Evolutionary conservation across 2,113 vertebrate species (phyloP).

Genomic region (Trichechus manatus): DNA sequence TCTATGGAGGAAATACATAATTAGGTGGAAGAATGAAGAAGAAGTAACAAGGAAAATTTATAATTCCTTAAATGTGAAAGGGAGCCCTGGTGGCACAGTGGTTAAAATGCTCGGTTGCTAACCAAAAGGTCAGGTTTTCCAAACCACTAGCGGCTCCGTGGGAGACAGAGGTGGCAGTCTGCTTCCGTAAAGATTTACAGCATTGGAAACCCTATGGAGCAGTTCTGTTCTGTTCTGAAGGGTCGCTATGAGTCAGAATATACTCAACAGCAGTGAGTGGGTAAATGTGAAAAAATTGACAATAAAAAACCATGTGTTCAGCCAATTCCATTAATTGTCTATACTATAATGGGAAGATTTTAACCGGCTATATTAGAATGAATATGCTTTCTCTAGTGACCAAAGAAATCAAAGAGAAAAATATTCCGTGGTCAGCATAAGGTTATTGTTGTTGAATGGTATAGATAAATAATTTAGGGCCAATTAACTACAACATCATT

Average conservation of each 20-base stretch:
- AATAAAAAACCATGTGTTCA: not conserved
- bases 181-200: no score
- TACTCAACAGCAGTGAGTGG: no score
- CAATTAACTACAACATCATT: slow-evolving; percentile 5
- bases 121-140: no score
- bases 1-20: not conserved
- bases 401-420: not conserved
- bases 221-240: no score
- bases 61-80: not conserved
- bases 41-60: not conserved
- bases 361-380: not conserved
- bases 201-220: no score
- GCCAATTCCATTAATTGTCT: not conserved
- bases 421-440: not conserved
- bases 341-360: not conserved
- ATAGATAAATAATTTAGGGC: not conserved
- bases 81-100: no score
- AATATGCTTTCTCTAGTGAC: not conserved
- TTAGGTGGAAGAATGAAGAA: not conserved
- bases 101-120: no score
- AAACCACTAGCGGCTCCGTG: no score
- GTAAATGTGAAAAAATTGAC: not conserved
- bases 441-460: not conserved
- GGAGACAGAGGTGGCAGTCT: no score
- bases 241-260: no score